Conservation (phyloP, 2,888 invertebrate genomes). For the Folsomia candida region DNA sequence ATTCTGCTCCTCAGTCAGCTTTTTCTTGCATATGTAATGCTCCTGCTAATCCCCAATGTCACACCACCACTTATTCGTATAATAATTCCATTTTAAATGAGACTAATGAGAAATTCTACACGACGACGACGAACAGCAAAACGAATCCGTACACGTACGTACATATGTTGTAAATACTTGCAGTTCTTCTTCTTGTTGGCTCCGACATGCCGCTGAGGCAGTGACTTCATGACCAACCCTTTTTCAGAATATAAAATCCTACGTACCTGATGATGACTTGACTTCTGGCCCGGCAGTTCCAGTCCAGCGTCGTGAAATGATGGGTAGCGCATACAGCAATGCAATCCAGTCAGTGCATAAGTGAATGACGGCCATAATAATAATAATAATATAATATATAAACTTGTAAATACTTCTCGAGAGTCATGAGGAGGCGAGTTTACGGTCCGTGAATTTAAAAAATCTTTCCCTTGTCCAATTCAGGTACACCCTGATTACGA, state of each 20-base stretch:
- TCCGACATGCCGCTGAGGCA: conserved; percentile 2
- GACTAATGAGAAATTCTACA: neutral
- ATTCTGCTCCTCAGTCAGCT: too few species aligned
- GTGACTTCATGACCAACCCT: neutral
- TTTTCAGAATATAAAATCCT: neutral
- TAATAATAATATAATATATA: too few species aligned
- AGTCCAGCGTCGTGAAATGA: too few species aligned
- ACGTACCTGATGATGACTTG: neutral
- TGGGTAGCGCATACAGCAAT: too few species aligned
- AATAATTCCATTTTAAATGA: neutral
- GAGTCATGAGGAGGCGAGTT: conserved; percentile 50
- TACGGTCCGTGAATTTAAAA: conserved; percentile 31
- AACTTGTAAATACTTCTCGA: conserved; percentile 21
- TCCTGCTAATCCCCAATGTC: neutral
- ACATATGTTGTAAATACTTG: neutral
- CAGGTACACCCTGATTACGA: conserved; percentile 46
- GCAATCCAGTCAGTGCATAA: too few species aligned
- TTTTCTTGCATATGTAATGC: too few species aligned
- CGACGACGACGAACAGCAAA: neutral
- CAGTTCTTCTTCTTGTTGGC: too few species aligned
- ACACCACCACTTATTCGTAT: neutral
- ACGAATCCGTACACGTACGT: too few species aligned
- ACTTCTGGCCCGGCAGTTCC: neutral
- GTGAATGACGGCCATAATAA: conserved; percentile 47
- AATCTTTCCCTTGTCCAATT: conserved; percentile 36